Percentiles rank a stretch among this genome's conserved stretches.
Evolutionary conservation across 2,888 invertebrate species (phyloP).

Genomic region (Agrilus mali): DNA sequence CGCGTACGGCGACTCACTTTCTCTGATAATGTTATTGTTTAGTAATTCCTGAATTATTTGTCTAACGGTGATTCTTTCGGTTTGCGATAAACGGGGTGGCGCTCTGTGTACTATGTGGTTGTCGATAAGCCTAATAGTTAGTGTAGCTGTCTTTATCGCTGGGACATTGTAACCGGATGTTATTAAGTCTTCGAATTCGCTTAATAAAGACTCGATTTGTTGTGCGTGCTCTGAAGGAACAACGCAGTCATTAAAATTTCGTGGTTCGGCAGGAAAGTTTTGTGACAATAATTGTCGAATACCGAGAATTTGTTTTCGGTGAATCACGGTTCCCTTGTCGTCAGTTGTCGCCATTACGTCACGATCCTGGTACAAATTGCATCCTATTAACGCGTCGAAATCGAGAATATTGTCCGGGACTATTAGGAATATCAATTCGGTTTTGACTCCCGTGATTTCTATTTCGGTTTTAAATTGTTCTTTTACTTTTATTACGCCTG

Average conservation of each 20-base stretch:
- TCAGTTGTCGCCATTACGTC: not conserved
- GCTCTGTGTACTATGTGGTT: not conserved
- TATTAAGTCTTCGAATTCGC: not conserved
- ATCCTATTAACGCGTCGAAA: not conserved
- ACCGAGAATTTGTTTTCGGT: not conserved
- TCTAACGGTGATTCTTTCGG: not conserved
- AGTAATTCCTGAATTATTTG: too few species aligned
- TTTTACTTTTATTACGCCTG: not conserved
- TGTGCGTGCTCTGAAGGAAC: not conserved
- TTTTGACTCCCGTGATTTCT: not conserved
- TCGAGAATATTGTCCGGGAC: not conserved
- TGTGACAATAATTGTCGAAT: too few species aligned
- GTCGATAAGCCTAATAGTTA: not conserved
- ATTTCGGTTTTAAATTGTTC: too few species aligned
- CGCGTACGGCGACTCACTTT: too few species aligned
- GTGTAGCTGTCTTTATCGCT: not conserved
- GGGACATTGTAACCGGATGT: not conserved
- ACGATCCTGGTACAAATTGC: not conserved
- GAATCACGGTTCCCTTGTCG: not conserved
- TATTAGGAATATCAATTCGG: not conserved
- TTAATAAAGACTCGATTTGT: not conserved
- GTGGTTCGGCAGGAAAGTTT: not conserved
- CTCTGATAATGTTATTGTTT: too few species aligned
- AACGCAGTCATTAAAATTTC: not conserved
- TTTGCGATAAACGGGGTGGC: not conserved